Evolutionary conservation across 2,113 vertebrate genomes (phyloP).

Genomic region (Andinoacara biseriatus): DNA sequence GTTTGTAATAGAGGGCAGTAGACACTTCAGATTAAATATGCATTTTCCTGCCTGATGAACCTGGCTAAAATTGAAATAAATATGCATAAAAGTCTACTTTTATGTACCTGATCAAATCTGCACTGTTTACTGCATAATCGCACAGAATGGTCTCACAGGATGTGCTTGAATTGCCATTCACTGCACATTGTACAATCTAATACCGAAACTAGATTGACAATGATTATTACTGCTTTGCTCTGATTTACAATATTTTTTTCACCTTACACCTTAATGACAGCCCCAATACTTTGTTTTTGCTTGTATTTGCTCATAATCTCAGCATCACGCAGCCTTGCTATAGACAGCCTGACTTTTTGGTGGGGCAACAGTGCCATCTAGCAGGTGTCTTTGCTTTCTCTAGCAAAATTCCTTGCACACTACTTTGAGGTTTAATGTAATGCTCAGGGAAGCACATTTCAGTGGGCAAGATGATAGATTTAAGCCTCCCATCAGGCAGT

Average conservation of each 20-base stretch:
- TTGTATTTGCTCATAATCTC: slow-evolving; percentile 56
- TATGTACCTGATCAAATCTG: slow-evolving; percentile 44
- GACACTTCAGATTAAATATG: slow-evolving; percentile 61
- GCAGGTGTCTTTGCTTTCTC: slow-evolving; percentile 53
- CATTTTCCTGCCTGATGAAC: slow-evolving; percentile 54
- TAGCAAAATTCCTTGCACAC: slow-evolving; percentile 17
- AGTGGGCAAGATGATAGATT: slow-evolving; percentile 77
- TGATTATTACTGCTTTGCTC: slow-evolving; percentile 50
- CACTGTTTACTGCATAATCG: slow-evolving; percentile 40
- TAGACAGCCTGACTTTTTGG: not conserved
- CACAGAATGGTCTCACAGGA: slow-evolving; percentile 39
- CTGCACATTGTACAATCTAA: slow-evolving; percentile 31
- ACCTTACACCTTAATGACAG: slow-evolving; percentile 48
- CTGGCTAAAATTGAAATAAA: slow-evolving; percentile 57
- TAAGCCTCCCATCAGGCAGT: slow-evolving; percentile 76
- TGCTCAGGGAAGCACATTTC: slow-evolving; percentile 76
- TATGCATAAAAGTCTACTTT: slow-evolving; percentile 39
- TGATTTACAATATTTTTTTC: slow-evolving; percentile 48
- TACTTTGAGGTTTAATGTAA: slow-evolving; percentile 71
- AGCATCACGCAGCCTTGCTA: slow-evolving; percentile 14
- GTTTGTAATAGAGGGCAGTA: slow-evolving; percentile 66
- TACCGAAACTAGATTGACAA: slow-evolving; percentile 33
- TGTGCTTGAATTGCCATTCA: slow-evolving; percentile 36
- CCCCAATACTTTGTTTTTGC: slow-evolving; percentile 42
- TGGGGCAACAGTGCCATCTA: slow-evolving; percentile 85